Base-by-base conservation (phyloP, 2,888 invertebrate species). In the Lycocerus yunnanus region DNA sequence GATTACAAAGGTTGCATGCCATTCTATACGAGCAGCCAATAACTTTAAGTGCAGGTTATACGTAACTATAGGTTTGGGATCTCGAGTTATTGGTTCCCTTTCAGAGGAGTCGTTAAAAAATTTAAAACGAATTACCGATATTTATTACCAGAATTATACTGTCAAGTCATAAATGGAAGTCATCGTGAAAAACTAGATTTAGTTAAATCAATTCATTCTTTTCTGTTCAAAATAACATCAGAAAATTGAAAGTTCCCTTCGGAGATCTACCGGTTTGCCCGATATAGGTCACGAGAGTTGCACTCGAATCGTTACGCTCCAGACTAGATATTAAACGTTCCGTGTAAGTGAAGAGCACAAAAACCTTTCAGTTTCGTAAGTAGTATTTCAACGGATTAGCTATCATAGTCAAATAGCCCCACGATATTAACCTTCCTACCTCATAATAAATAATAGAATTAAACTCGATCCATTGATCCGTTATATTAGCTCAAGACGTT, bases 41-140 rank as follows among this genome's bases (percentile, higher is more conserved):
- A 73, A 69, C 66, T 72, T 70, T 76, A 76, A 76, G 73, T 73
- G 76, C 70, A 66, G 71, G 76, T 76, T 74, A 78, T 76, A 74
- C 75, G 75, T 79, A 78, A 78, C 69, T 78, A 76, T 75, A 78
- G 76, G 78, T 79, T 78, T 75, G 72, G 75, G 69, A 73, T 76
- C 73, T 66, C 73, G 71, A 43, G 77, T 76, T 79, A 77, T 76
- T 77, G 78, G 77, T 77, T 77, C 72, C 15, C 74, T 77, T 74
- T 78, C 72, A 74, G 73, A 77, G 72, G 68, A 73, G 77, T 75
- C 77, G 77, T 78, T 77, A 78, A 78, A 77, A 75, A 76, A 76
- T 77, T 78, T 77, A 73, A 74, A 77, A 73, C 74, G 76, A 77
- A 78, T 78, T 77, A 76, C 74, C 67, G 63, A 68, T 73, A 74